Evolutionary conservation across 1,140 invertebrate genomes (phyloP).

Genomic region (Paracyclopina nana): DNA sequence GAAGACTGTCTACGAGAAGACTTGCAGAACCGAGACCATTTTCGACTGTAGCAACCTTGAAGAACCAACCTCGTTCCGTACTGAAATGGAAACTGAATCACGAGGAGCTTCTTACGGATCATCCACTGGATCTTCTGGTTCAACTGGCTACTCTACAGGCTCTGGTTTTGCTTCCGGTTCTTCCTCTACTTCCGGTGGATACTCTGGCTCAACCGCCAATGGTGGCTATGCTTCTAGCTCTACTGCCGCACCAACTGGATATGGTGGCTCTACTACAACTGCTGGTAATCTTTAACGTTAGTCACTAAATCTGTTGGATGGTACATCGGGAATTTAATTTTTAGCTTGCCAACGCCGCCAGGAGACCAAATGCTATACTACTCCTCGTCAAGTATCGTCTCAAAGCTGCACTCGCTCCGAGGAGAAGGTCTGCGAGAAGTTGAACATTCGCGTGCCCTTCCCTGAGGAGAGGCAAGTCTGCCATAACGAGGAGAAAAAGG

Average conservation of each 20-base stretch:
- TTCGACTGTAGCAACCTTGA: constrained; percentile 4
- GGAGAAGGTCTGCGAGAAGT: constrained; percentile 4
- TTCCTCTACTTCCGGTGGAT: background rate
- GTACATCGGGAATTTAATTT: no score
- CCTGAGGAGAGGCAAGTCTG: background rate
- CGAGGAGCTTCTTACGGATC: no score
- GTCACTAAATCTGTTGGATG: no score
- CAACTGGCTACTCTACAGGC: background rate
- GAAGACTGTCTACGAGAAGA: background rate
- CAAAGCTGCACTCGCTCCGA: background rate
- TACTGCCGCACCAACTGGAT: background rate
- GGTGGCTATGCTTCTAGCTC: background rate
- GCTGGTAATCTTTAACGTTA: no score
- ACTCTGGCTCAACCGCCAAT: background rate
- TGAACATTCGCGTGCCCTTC: background rate
- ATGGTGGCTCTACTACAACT: background rate
- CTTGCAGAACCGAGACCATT: background rate
- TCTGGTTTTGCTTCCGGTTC: background rate
- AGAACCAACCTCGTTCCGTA: no score
- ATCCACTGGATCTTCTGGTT: background rate
- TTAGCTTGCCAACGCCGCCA: background rate
- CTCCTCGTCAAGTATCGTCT: background rate
- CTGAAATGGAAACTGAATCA: no score
- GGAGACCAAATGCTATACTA: constrained; percentile 7
- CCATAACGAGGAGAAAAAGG: constrained; percentile 4